Evolutionary conservation across 64 coral and sea anemone species (phyloP), one percentile per base, ranked within the genome.

Genomic region (Acropora tenuis): DNA sequence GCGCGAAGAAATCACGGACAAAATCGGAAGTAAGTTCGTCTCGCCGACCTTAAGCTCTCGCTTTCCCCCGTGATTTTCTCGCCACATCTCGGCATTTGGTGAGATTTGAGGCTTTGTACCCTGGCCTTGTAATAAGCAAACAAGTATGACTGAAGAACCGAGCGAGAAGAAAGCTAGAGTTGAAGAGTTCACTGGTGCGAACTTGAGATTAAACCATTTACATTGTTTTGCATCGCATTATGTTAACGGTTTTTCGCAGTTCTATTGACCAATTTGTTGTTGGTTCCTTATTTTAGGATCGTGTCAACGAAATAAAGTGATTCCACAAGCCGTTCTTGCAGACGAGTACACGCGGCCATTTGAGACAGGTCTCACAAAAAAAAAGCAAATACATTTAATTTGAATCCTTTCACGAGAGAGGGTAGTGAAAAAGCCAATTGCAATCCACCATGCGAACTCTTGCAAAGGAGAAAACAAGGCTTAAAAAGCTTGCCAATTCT

Each of bases 271-370:
- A 63, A 12, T 2, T 2, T 13, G 16, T 13, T 63, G 60, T 4
- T 55, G 60, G 6, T 43, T 2, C 3, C 10, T 73, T 2, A 3
- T 2, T 88, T 84, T 89, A 89, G 74, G 43, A 84, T 69, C 12
- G 43, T 84, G 77, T 12, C 61, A 49, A n/a, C 40, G 16, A 53
- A 19, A 16, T 19, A 63, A 49, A 78, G n/a, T 43, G 17, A 74
- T 84, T 44, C 79, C 91, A 50, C 69, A 78, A 69, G 88, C 92
- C 16, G 89, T 97, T 58, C 84, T 97, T 11, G 88, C 92, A 30
- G 92, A 94, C 46, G 92, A 94, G 71, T 91, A 78, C 77, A 77
- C 78, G 42, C 95, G 92, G 50, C 45, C 71, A 46, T n/a, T 97
- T 74, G 83, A 97, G 75, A 94, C 95, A 49, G 88, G 95, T 97